phyloP scores from a whole-genome alignment of 2,797 vertebrate genomes.

The Siniperca undulata region DNA sequence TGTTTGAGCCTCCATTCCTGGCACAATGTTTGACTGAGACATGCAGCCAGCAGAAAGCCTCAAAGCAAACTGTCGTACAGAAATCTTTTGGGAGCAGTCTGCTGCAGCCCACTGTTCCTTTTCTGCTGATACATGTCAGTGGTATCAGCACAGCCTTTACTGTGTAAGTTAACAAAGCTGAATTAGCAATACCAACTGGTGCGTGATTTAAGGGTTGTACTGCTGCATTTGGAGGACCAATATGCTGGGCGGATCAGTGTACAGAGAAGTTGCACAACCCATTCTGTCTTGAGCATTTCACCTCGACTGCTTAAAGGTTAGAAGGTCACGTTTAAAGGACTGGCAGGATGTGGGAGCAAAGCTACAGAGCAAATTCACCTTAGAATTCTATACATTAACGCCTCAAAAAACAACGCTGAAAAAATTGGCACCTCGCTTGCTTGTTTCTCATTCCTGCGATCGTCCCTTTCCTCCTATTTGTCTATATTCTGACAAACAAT shows the following conservation, averaged over 20 bases:
- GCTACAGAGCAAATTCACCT: not conserved
- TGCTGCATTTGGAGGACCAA: slow-evolving; percentile 8
- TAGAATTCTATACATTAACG: not conserved
- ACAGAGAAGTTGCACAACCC: not conserved
- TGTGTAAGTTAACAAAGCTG: slow-evolving; percentile 28
- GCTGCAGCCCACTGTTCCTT: slow-evolving; percentile 10
- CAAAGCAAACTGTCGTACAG: not conserved
- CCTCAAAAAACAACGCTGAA: not conserved
- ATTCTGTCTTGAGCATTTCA: not conserved
- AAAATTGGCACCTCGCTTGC: too few relatives aligned
- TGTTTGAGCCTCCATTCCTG: not conserved
- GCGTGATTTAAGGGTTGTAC: slow-evolving; percentile 9
- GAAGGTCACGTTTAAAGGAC: not conserved
- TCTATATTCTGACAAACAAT: not conserved
- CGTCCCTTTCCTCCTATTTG: not conserved
- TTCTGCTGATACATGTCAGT: slow-evolving; percentile 48
- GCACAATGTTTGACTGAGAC: not conserved
- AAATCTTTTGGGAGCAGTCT: slow-evolving; percentile 20
- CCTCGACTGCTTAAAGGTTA: not conserved
- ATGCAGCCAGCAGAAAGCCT: slow-evolving; percentile 15
- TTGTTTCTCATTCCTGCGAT: not conserved
- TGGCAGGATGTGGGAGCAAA: not conserved
- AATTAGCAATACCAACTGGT: slow-evolving; percentile 41
- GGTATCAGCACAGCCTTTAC: slow-evolving; percentile 32
- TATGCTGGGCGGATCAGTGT: not conserved